Evolutionary conservation across 2,888 invertebrate genomes (phyloP), one percentile per base, ranked within the genome.

Genomic region (Caenorhabditis afra): DNA sequence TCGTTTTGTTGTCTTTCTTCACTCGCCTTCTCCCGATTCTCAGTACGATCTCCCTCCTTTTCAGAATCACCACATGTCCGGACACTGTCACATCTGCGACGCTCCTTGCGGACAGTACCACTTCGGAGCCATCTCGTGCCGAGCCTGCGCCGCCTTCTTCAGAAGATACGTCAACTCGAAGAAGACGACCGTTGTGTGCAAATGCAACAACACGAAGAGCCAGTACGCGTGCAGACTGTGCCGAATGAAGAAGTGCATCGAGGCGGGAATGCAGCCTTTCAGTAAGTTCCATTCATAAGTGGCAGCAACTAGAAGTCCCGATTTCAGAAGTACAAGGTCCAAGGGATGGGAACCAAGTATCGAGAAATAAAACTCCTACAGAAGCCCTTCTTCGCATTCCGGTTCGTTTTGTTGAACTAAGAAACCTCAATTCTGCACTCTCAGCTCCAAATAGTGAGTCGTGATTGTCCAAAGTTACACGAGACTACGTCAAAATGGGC

Each of bases 101-200:
- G n/a, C n/a, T n/a, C n/a, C n/a, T n/a, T n/a, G n/a, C n/a, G n/a
- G n/a, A n/a, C n/a, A n/a, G n/a, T n/a, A n/a, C n/a, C n/a, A n/a
- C n/a, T n/a, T 11, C 41, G 14, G 41, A 8, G 3, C 12, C 11
- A 14, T 2, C 14, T 41, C 41, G 29, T 5, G 1, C 35, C 1
- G 3, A 59, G 68, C 68, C 0, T 68, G 68, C 16, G 68, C 68
- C n/a, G 68, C 68, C 1, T 68, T 68, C 35, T 68, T 68, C 52
- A 59, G 68, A 29, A 41, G 68, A n/a, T 68, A 47, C 61, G 70
- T 70, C 29, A 45, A 59, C 22, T 59, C 59, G 1, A 14, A 10
- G n/a, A 59, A 59, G 23, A 20, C 20, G 7, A 37, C 22, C 11
- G 53, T 70, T 4, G 7, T 16, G 5, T 70, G 70, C 29, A 61